Conservation (phyloP, 2,888 invertebrate species). For the Ganaspis brasiliensis region DNA sequence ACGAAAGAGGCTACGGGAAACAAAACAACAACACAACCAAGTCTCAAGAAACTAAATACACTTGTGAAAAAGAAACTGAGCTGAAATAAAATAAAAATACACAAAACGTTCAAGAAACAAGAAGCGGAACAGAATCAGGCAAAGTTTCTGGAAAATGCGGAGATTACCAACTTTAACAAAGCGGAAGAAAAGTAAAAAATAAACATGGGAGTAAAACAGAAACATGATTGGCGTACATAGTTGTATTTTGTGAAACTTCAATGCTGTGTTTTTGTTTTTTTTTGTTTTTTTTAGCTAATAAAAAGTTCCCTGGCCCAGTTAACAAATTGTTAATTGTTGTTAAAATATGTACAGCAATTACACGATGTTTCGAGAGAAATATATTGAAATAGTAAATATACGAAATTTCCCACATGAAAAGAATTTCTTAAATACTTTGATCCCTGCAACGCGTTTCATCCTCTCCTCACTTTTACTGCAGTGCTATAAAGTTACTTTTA, state of each 20-base stretch:
- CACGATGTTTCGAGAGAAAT: neutral
- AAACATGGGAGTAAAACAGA: conserved; percentile 31
- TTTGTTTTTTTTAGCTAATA: neutral
- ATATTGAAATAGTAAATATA: neutral
- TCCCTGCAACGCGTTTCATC: conserved; percentile 10
- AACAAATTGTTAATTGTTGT: too few relatives aligned
- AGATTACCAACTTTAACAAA: conserved; percentile 42
- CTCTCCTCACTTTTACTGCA: conserved; percentile 20
- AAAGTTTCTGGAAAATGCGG: conserved; percentile 29
- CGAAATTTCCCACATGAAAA: conserved; percentile 18
- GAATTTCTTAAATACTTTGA: conserved; percentile 18
- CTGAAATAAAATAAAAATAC: conserved; percentile 32
- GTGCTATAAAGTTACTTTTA: conserved; percentile 40
- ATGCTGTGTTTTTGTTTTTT: neutral
- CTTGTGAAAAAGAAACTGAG: conserved; percentile 30
- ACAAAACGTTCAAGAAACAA: conserved; percentile 35
- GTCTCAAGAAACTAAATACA: conserved; percentile 41
- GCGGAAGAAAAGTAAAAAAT: conserved; percentile 17
- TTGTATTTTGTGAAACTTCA: conserved; percentile 22
- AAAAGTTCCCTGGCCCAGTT: too few relatives aligned
- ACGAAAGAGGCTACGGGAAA: neutral
- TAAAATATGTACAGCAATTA: too few relatives aligned
- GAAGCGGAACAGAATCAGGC: conserved; percentile 33
- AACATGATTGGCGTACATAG: conserved; percentile 40
- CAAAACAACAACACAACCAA: conserved; percentile 12